Percentiles rank a stretch among this genome's conserved stretches.
These are phyloP conservation scores for Andricus curvator DNA, from an alignment of 2,888 invertebrate genomes.

Conservation along the genomic window DNA sequence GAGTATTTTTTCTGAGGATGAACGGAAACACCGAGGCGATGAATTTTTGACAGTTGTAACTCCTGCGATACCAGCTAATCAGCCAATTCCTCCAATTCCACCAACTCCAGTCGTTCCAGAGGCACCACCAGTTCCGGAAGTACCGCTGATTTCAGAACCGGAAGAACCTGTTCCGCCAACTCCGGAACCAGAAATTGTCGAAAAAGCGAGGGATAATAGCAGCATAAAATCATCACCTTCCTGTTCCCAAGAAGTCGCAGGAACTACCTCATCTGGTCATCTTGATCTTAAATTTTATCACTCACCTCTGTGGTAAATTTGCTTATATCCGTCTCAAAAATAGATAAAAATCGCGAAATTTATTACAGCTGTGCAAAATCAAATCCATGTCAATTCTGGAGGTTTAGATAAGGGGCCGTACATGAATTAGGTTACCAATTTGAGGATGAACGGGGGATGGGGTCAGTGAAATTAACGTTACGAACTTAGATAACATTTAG, in stretches of 20 bases:
- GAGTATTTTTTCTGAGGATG: conserved; percentile 71
- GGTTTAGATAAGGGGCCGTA: background rate
- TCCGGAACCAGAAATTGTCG: conserved; percentile 36
- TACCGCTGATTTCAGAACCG: background rate
- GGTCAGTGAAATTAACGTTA: too few species aligned
- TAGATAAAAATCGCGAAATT: background rate
- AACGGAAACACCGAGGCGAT: conserved; percentile 65
- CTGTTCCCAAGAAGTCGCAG: conserved; percentile 70
- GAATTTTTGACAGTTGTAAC: conserved; percentile 67
- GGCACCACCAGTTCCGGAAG: conserved; percentile 20
- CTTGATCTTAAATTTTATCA: conserved; percentile 89
- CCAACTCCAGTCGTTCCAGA: conserved; percentile 36
- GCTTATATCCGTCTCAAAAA: background rate
- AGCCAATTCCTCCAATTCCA: conserved; percentile 51
- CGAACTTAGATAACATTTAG: too few species aligned
- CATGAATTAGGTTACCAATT: too few species aligned
- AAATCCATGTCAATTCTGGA: conserved; percentile 7
- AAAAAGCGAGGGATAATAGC: conserved; percentile 21
- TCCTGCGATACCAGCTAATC: conserved; percentile 60
- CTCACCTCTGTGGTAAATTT: conserved; percentile 86
- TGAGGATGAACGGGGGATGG: too few species aligned
- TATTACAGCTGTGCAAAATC: background rate
- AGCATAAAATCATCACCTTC: conserved; percentile 64
- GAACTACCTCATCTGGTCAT: conserved; percentile 80
- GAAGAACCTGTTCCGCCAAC: conserved; percentile 24